These are phyloP conservation scores for Desoria tigrina DNA, from an alignment of 2,888 invertebrate genomes.

Conservation along the genomic window DNA sequence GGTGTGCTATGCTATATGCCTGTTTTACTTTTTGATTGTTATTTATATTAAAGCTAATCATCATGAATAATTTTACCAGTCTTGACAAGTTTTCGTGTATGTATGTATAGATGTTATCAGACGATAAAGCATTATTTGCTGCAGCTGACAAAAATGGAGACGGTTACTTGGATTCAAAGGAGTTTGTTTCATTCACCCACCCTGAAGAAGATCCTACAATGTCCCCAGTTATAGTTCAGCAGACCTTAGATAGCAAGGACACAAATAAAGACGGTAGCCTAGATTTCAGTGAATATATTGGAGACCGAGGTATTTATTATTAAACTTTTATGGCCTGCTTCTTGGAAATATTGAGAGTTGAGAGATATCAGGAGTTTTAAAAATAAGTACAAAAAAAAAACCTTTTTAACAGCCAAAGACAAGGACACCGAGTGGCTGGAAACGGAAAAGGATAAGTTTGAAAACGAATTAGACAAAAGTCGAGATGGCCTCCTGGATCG, in stretches of 20 bases:
- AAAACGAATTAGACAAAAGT: conserved; percentile 80
- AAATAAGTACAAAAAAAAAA: neutral
- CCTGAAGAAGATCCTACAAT: conserved; percentile 91
- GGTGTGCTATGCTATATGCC: too few relatives aligned
- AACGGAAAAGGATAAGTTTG: conserved; percentile 78
- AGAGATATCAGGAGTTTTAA: too few relatives aligned
- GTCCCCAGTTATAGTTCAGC: conserved; percentile 75
- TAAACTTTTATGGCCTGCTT: neutral
- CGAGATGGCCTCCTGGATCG: conserved; percentile 76
- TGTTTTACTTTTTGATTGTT: neutral
- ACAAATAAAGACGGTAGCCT: conserved; percentile 78
- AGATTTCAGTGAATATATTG: conserved; percentile 80
- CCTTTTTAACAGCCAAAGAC: conserved; percentile 60
- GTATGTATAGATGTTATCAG: conserved; percentile 59
- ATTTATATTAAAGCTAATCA: neutral
- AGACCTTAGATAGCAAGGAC: conserved; percentile 75
- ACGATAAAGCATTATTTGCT: conserved; percentile 83
- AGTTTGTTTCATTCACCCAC: conserved; percentile 86
- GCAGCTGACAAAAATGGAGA: conserved; percentile 83
- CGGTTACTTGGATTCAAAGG: conserved; percentile 70
- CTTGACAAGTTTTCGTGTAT: neutral
- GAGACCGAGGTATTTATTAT: conserved; percentile 67
- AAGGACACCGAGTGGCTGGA: conserved; percentile 73
- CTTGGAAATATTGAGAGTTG: too few relatives aligned
- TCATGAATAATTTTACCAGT: neutral